Base-by-base conservation (phyloP, 2,113 vertebrate species). In the Pholis gunnellus region DNA sequence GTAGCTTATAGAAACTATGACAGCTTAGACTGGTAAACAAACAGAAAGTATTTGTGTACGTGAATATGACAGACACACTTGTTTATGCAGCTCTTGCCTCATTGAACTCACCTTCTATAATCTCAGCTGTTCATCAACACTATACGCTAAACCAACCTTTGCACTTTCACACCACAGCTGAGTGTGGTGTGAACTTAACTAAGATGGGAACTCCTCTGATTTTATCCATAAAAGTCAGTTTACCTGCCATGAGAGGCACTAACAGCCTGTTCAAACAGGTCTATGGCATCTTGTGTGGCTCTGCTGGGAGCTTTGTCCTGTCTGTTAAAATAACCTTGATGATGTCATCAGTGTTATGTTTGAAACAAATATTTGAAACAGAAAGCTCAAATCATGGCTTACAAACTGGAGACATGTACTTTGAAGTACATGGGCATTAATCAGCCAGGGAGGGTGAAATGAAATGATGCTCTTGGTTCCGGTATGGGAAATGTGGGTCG, bases 311-410 rank as follows among this genome's bases (percentile, higher is more conserved):
- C n/a, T 42, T 40, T 44, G 29, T 44, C 25, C 44, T n/a, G 63
- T 67, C 25, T 42, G 63, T 10, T 77, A 54, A 66, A 17, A 65
- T 38, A n/a, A 74, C 34, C n/a, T 20, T 46, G 27, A 68, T 36
- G 25, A 60, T 20, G 42, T 60, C 65, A 17, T 59, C 20, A 25
- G 38, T 29, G 25, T 46, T 34, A 25, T 64, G 22, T 52, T n/a
- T n/a, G n/a, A n/a, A n/a, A n/a, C n/a, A 11, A 1, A 29, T n/a
- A 36, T 25, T 15, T 46, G 6, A 9, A 46, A 48, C 42, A 18
- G 4, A 38, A 22, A 29, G 8, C 25, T 29, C 0, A 29, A 27
- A 29, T 59, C 34, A 2, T 20, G 18, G 1, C 6, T 27, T 70
- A 60, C 34, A 27, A 27, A n/a, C 10, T 52, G 34, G n/a, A 11